phyloP scores from a whole-genome alignment of 2,888 invertebrate genomes.

The Sarcophaga rosellei region DNA sequence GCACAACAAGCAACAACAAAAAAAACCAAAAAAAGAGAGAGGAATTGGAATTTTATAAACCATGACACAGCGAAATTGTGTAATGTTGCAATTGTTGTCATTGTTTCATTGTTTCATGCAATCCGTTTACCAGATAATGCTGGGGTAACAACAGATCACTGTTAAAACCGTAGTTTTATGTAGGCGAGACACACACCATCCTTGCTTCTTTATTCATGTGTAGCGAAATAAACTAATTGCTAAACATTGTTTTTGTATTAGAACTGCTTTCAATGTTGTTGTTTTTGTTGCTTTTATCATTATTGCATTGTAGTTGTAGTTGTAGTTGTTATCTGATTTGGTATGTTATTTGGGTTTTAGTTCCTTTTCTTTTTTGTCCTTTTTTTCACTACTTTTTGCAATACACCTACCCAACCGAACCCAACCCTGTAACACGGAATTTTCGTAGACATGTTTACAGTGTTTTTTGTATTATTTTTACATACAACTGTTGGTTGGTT shows the following conservation, averaged over 20 bases:
- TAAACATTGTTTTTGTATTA: conserved; percentile 53
- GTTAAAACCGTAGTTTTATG: not conserved
- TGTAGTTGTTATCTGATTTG: conserved; percentile 41
- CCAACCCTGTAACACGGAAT: too few species aligned
- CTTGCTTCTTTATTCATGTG: conserved; percentile 59
- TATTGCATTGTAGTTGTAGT: not conserved
- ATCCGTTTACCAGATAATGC: conserved; percentile 25
- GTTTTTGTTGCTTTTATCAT: conserved; percentile 6
- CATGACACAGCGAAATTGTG: conserved; percentile 44
- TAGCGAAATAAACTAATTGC: conserved; percentile 65
- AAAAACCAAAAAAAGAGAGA: not conserved
- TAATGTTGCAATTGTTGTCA: conserved; percentile 12
- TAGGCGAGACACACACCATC: not conserved
- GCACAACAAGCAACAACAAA: not conserved
- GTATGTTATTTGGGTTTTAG: conserved; percentile 43
- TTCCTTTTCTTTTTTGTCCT: conserved; percentile 8
- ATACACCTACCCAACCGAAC: too few species aligned
- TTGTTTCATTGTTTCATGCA: not conserved
- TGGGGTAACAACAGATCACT: not conserved
- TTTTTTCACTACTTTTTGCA: not conserved
- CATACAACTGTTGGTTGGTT: conserved; percentile 4
- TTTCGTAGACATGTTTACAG: too few species aligned
- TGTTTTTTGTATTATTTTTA: too few species aligned
- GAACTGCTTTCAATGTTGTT: conserved; percentile 19
- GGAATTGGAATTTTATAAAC: conserved; percentile 32